Percentiles rank a stretch among this genome's conserved stretches.
phyloP scores from a whole-genome alignment of 1,140 invertebrate species.

The Parapsyche elsis region DNA sequence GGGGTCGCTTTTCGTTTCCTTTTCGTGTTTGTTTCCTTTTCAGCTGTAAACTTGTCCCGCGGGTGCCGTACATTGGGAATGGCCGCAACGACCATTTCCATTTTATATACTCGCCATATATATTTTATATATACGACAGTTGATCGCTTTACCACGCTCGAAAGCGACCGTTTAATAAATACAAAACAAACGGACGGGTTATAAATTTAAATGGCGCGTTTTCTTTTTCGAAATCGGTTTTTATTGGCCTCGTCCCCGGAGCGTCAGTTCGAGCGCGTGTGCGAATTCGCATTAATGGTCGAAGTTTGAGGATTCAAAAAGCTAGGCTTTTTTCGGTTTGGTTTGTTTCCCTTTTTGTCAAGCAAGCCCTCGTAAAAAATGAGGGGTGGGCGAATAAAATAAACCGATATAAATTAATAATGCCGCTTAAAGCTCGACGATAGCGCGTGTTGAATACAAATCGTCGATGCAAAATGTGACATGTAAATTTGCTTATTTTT shows the following conservation, averaged over 20 bases:
- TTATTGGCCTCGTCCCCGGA: not conserved
- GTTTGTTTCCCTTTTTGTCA: not conserved
- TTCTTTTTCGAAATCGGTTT: conserved; percentile 8
- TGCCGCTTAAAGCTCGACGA: not conserved
- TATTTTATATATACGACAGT: too few species aligned
- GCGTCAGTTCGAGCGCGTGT: not conserved
- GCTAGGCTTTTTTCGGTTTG: not conserved
- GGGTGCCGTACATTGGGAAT: conserved; percentile 24
- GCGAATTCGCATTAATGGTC: not conserved
- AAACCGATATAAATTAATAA: too few species aligned
- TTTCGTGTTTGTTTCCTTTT: conserved; percentile 28
- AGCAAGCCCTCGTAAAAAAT: not conserved
- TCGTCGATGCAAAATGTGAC: not conserved
- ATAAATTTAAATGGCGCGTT: not conserved
- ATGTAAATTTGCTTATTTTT: too few species aligned
- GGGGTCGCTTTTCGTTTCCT: not conserved
- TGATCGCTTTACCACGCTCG: too few species aligned
- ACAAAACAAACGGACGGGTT: too few species aligned
- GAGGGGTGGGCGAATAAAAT: conserved; percentile 6
- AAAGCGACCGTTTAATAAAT: not conserved
- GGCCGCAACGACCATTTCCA: conserved; percentile 17
- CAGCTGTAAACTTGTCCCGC: conserved; percentile 29
- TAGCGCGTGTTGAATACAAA: not conserved
- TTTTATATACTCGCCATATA: not conserved
- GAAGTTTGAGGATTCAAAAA: not conserved